phyloP scores from a whole-genome alignment of 1,140 invertebrate species.

The Saccostrea glomerata region DNA sequence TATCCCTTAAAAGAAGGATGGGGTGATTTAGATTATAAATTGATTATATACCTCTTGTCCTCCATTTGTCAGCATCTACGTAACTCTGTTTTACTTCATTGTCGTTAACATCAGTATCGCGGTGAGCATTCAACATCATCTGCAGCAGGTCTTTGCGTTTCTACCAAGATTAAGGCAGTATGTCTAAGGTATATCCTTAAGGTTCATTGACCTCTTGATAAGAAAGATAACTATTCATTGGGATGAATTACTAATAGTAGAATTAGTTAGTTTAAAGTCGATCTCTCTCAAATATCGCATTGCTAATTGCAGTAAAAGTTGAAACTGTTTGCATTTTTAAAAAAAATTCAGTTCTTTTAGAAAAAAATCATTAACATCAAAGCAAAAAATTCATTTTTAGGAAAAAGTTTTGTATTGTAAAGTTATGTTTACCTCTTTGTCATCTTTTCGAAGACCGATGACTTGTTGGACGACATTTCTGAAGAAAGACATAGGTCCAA shows the following conservation, averaged over 20 bases:
- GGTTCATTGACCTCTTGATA: too few species aligned
- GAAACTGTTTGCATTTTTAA: too few species aligned
- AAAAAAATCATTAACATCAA: too few species aligned
- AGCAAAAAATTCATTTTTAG: too few species aligned
- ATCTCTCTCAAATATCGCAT: too few species aligned
- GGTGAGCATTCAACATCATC: slow-evolving; percentile 39
- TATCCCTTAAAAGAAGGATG: too few species aligned
- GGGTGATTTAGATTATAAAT: neutral
- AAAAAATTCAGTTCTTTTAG: too few species aligned
- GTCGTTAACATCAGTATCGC: slow-evolving; percentile 2
- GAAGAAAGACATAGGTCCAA: neutral
- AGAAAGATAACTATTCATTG: too few species aligned
- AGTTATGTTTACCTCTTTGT: neutral
- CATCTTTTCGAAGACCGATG: neutral
- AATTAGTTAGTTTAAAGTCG: too few species aligned
- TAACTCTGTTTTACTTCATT: neutral
- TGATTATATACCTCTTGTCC: neutral
- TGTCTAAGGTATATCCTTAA: too few species aligned
- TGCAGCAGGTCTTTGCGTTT: slow-evolving; percentile 38
- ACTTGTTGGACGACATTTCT: neutral
- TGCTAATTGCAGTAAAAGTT: too few species aligned
- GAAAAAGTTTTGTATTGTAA: neutral
- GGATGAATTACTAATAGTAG: too few species aligned
- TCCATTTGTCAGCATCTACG: neutral
- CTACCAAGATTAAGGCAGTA: neutral